Evolutionary conservation across 2,888 invertebrate species (phyloP), one percentile per base, ranked within the genome.

Genomic region (Dione juno): DNA sequence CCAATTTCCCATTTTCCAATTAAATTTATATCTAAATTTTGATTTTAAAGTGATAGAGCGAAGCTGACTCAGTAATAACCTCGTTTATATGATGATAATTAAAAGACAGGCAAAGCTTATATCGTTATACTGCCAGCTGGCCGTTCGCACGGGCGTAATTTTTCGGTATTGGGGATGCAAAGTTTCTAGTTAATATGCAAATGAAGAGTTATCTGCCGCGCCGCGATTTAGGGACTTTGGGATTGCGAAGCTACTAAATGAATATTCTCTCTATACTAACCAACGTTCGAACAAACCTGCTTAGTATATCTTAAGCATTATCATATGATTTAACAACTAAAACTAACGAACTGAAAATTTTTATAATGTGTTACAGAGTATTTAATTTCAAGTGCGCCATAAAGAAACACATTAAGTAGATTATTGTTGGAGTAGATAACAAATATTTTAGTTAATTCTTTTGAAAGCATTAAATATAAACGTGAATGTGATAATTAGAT

Each of bases 151-250:
- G 84, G 83, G 80, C 78, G 65, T 73, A 86, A 86, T 91, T 92
- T 92, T 92, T 92, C 86, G 85, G 83, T 86, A 86, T 87, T 82
- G 84, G 82, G 84, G 84, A 88, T 89, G 88, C 90, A 89, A 90
- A 91, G 87, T 90, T 90, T 88, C 92, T 92, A 90, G 90, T 92
- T 92, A 92, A 90, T 90, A 92, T 92, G 92, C 86, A 92, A 92
- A 92, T 92, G 86, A 88, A 89, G 88, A 89, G 88, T 88, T 87
- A 89, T 89, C 90, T 90, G 86, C 80, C 81, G 84, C 48, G 66
- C 74, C 64, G 70, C 70, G 64, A 48, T 61, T 73, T 69, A 74
- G 68, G 73, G 66, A 70, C 70, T 70, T 70, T 73, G 67, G 72
- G 70, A 67, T 70, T 54, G 65, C 64, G 59, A 59, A 9, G 69